A percentile compares a stretch with the other conserved stretches of the same genome.
Evolutionary conservation across 2,888 invertebrate genomes (phyloP).

Genomic region (Erebia palarica): DNA sequence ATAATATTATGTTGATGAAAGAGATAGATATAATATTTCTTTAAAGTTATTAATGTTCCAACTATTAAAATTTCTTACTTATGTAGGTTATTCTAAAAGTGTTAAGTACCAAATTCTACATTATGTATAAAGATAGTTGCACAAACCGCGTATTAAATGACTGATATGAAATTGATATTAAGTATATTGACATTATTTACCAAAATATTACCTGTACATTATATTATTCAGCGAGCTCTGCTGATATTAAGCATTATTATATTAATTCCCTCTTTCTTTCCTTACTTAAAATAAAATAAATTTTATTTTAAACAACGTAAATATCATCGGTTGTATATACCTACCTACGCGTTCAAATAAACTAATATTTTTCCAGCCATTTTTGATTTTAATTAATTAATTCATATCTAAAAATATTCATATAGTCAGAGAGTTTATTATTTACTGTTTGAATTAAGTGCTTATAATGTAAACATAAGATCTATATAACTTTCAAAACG

Average conservation of each 20-base stretch:
- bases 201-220: conserved; percentile 63
- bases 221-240: conserved; percentile 45
- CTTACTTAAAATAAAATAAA: neutral
- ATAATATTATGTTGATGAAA: neutral
- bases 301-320: neutral
- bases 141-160: conserved; percentile 57
- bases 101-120: conserved; percentile 48
- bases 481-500: neutral
- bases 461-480: neutral
- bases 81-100: conserved; percentile 38
- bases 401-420: neutral
- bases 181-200: conserved; percentile 76
- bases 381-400: neutral
- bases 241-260: neutral
- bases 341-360: too few relatives aligned
- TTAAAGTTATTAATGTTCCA: neutral
- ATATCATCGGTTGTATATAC: too few relatives aligned
- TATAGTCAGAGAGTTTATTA: neutral
- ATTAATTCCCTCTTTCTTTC: neutral
- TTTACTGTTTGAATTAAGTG: neutral
- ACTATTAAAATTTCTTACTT: conserved; percentile 38
- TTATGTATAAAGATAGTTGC: conserved; percentile 55
- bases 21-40: conserved; percentile 12
- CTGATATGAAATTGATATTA: conserved; percentile 80
- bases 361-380: too few relatives aligned